Conservation (phyloP, 2,113 vertebrate species). For the Pseudorectes ferrugineus region DNA sequence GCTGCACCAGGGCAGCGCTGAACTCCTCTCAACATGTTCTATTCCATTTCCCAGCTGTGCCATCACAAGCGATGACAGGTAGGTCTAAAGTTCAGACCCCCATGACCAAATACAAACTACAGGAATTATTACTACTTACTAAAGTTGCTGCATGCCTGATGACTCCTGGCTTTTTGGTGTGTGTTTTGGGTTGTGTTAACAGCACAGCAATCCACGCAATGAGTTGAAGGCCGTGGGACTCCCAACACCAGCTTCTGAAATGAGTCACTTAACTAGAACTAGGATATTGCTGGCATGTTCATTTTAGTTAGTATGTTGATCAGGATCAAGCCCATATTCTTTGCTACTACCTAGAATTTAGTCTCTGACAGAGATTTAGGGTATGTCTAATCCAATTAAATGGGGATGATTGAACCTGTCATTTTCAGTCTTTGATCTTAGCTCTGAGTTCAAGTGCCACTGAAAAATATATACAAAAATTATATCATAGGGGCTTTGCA, state of each 20-base stretch:
- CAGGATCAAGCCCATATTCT: not conserved
- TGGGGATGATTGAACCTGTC: not conserved
- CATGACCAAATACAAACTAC: not conserved
- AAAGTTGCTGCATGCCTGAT: not conserved
- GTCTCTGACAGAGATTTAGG: not conserved
- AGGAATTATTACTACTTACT: not conserved
- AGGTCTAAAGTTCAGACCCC: not conserved
- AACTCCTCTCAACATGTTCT: not conserved
- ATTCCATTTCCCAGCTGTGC: not conserved
- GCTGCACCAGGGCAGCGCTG: not conserved
- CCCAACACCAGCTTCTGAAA: not conserved
- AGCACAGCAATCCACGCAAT: not conserved
- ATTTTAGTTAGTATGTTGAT: not conserved
- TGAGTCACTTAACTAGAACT: not conserved
- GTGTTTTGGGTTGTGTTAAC: not conserved
- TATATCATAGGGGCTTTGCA: not conserved
- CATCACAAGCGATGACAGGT: not conserved
- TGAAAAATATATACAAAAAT: not conserved
- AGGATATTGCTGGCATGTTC: not conserved
- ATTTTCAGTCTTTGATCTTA: not conserved
- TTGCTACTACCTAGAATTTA: not conserved
- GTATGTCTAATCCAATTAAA: not conserved
- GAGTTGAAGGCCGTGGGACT: not conserved
- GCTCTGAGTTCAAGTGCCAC: not conserved
- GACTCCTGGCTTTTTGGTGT: not conserved